Conservation (phyloP, 2,888 invertebrate genomes). For the Cephus pulcher region DNA sequence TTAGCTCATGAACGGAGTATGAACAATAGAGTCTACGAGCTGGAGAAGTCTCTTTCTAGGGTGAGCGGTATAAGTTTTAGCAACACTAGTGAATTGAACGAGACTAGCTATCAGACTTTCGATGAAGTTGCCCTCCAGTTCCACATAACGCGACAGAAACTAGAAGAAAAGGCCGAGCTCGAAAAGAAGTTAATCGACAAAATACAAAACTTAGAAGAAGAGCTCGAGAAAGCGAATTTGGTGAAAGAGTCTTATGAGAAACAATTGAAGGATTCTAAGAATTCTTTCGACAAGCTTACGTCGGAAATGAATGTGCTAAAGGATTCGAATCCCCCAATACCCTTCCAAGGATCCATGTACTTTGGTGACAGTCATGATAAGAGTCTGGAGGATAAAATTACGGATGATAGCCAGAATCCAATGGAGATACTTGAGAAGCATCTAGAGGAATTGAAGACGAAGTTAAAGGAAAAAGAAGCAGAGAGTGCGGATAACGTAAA, state of each 20-base stretch:
- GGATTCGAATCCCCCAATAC: slow-evolving; percentile 15
- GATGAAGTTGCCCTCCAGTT: slow-evolving; percentile 54
- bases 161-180: slow-evolving; percentile 60
- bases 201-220: slow-evolving; percentile 70
- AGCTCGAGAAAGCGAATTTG: slow-evolving; percentile 51
- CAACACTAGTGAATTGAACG: slow-evolving; percentile 50
- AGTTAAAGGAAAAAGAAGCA: slow-evolving; percentile 39
- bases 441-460: slow-evolving; percentile 36
- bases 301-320: slow-evolving; percentile 34
- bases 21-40: slow-evolving; percentile 43
- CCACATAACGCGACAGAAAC: slow-evolving; percentile 49
- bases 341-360: slow-evolving; percentile 32
- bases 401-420: slow-evolving; percentile 21
- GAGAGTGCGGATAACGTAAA: slow-evolving; percentile 38
- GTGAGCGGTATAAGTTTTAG: slow-evolving; percentile 53
- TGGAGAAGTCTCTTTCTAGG: slow-evolving; percentile 55
- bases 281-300: slow-evolving; percentile 55
- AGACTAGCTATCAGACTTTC: slow-evolving; percentile 58
- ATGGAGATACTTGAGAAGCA: slow-evolving; percentile 33
- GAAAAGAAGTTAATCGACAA: slow-evolving; percentile 68
- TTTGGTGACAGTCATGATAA: slow-evolving; percentile 17
- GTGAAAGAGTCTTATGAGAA: slow-evolving; percentile 59
- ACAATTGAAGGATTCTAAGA: slow-evolving; percentile 61
- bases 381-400: not conserved
- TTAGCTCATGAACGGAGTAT: slow-evolving; percentile 49